Percentiles rank a stretch among this genome's conserved stretches.
Conservation (phyloP, 2,797 vertebrate species). For the Anolis apletophallus region DNA sequence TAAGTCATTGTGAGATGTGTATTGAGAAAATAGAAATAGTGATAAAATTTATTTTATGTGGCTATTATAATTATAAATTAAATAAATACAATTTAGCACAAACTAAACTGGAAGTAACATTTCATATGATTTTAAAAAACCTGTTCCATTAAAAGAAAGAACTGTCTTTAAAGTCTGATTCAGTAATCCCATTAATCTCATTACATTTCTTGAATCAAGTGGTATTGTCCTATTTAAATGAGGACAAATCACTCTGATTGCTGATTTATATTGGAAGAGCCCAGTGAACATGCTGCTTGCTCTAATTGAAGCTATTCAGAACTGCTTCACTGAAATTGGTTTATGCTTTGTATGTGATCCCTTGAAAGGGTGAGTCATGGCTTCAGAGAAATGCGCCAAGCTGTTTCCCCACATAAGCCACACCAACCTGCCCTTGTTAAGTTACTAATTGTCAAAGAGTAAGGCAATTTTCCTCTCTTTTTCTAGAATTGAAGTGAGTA, state of each 20-base stretch:
- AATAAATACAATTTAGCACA: constrained; percentile 3
- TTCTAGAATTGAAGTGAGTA: neutral
- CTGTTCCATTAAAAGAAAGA: constrained; percentile 37
- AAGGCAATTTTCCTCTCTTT: constrained; percentile 23
- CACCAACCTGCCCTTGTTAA: constrained; percentile 25
- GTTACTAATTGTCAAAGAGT: constrained; percentile 29
- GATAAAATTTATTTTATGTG: neutral
- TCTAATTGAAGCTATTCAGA: constrained; percentile 22
- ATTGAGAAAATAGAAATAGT: neutral
- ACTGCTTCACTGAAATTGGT: constrained; percentile 34
- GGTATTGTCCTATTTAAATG: neutral
- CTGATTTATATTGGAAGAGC: constrained; percentile 25
- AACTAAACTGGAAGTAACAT: neutral
- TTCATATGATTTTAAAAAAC: too few species aligned
- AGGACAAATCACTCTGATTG: constrained; percentile 24
- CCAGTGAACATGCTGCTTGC: neutral
- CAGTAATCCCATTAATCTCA: constrained; percentile 42
- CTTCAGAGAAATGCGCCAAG: constrained; percentile 29
- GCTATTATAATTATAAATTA: neutral
- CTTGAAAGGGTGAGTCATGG: constrained; percentile 23
- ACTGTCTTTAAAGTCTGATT: constrained; percentile 42
- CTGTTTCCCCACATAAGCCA: constrained; percentile 8
- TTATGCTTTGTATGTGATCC: constrained; percentile 36
- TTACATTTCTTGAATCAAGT: constrained; percentile 31
- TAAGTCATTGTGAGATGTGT: neutral